A percentile compares a stretch with the other conserved stretches of the same genome.
These are phyloP conservation scores for Dromococcyx pavoninus DNA, from an alignment of 2,797 vertebrate genomes.

Conservation along the genomic window DNA sequence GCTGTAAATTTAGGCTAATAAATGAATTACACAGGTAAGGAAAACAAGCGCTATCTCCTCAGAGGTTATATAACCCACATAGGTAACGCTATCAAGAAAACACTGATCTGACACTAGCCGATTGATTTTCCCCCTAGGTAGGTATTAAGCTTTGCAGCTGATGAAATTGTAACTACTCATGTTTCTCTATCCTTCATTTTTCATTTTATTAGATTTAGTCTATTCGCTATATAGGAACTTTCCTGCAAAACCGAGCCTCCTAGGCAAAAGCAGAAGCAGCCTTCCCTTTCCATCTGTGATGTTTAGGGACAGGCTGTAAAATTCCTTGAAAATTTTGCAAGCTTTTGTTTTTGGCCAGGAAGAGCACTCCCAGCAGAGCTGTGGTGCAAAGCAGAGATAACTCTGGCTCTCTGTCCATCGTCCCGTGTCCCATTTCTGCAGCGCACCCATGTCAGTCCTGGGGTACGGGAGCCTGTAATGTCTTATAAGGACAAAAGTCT, in stretches of 20 bases:
- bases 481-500: neutral
- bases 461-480: neutral
- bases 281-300: neutral
- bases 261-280: neutral
- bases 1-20: constrained; percentile 71
- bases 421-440: neutral
- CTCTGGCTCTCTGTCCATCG: neutral
- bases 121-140: constrained; percentile 58
- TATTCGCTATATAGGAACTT: neutral
- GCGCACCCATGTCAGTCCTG: accelerated
- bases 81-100: constrained; percentile 56
- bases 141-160: constrained; percentile 10
- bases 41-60: constrained; percentile 53
- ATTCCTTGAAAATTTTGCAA: neutral
- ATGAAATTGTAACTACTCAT: constrained; percentile 46
- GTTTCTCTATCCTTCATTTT: constrained; percentile 43
- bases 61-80: constrained; percentile 17
- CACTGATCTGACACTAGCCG: constrained; percentile 34
- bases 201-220: constrained; percentile 25
- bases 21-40: constrained; percentile 64
- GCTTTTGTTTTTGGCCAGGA: neutral
- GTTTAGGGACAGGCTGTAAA: neutral
- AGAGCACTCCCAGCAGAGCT: neutral
- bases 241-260: neutral
- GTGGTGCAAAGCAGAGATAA: neutral